Base-by-base conservation (phyloP, 2,113 vertebrate species). In the Epinephelus fuscoguttatus region DNA sequence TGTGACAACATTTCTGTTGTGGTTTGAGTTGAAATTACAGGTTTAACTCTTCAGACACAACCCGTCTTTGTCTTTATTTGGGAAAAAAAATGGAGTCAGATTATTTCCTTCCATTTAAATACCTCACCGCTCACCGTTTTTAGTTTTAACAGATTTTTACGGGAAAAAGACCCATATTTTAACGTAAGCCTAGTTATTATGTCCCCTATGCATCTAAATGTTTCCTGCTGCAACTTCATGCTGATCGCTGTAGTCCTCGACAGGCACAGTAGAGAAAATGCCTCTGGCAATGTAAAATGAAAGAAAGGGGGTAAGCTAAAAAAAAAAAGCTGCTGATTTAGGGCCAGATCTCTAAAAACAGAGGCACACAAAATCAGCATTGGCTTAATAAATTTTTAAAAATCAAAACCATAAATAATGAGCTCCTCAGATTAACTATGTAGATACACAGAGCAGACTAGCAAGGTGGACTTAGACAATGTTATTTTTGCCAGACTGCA, bases 1-100 rank as follows among this genome's bases (percentile, higher is more conserved):
- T 90, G 57, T 86, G 47, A 49, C 33, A 68, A 8, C 15, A 18
- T 72, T 67, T 74, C 64, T 81, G 12, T 59, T 81, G n/a, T 75
- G 70, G 70, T 85, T 80, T 50, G 45, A 74, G 25, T 66, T 59
- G 7, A 84, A 84, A 82, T 80, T 56, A 25, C 69, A 74, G 27
- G 52, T 78, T 81, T 4, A 37, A 59, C 14, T 12, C 33, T 62
- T 57, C n/a, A n/a, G 50, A 80, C 19, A 27, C 25, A 53, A 42
- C 18, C 27, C 27, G 55, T 62, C 47, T 57, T 68, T 68, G 66
- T 67, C 50, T 86, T 67, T 55, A 68, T 70, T 47, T 78, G 47
- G 70, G 8, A 11, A 42, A 49, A 42, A 45, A 33, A 61, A 25
- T 6, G 2, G 60, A 69, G 78, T 75, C 12, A 70, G 63, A 79